Conservation (phyloP, 2,888 invertebrate species). For the Phania funesta region DNA sequence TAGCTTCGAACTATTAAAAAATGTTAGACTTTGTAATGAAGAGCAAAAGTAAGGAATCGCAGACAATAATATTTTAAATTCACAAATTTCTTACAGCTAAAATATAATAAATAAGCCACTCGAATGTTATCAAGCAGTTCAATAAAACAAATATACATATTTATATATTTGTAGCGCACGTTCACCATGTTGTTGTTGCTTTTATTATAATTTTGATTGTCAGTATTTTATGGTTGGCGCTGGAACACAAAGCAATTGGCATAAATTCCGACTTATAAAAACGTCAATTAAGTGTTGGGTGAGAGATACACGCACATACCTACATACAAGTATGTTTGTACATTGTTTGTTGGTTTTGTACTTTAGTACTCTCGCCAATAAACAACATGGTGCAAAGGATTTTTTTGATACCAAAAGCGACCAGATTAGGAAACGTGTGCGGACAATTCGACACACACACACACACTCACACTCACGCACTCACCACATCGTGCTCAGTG, state of each 20-base stretch:
- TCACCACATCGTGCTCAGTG: conserved; percentile 41
- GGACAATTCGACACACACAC: conserved; percentile 46
- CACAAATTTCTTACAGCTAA: too few relatives aligned
- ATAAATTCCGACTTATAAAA: conserved; percentile 67
- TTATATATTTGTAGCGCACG: conserved; percentile 37
- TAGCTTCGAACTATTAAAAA: too few relatives aligned
- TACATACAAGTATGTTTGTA: too few relatives aligned
- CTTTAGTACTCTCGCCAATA: conserved; percentile 55
- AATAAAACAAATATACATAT: background rate
- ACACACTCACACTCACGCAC: conserved; percentile 43
- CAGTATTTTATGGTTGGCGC: conserved; percentile 61
- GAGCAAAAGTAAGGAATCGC: too few relatives aligned
- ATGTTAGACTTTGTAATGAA: too few relatives aligned
- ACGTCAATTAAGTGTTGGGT: conserved; percentile 69
- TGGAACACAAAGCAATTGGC: conserved; percentile 63
- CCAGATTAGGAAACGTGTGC: conserved; percentile 49
- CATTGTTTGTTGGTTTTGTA: conserved; percentile 46
- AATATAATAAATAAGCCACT: too few relatives aligned
- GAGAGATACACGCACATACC: conserved; percentile 63
- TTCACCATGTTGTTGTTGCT: conserved; percentile 41
- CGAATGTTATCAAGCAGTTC: conserved; percentile 7
- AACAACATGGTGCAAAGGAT: conserved; percentile 68
- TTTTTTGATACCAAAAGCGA: conserved; percentile 28
- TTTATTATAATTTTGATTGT: conserved; percentile 36
- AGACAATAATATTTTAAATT: too few relatives aligned